Evolutionary conservation across 2,113 vertebrate genomes (phyloP).

Genomic region (Paracanthobrama guichenoti): DNA sequence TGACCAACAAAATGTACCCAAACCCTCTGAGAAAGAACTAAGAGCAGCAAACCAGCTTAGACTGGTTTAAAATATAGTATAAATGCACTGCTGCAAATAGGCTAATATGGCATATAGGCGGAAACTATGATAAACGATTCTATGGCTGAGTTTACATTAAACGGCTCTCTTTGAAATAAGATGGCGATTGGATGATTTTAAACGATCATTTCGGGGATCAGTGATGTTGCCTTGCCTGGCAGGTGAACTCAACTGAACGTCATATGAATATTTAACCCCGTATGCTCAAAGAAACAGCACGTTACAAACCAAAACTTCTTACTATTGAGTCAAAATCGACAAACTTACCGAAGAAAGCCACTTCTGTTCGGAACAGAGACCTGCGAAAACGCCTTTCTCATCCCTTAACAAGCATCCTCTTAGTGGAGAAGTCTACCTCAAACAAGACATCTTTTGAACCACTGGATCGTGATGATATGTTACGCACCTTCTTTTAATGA

Average conservation of each 20-base stretch:
- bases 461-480: neutral
- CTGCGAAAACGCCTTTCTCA: constrained; percentile 77
- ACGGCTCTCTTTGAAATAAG: too few relatives aligned
- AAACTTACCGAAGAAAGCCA: constrained; percentile 56
- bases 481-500: neutral
- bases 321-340: neutral
- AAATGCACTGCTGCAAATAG: neutral
- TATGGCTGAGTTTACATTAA: neutral
- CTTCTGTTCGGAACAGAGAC: constrained; percentile 75
- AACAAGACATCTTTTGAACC: neutral
- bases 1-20: neutral
- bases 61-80: neutral
- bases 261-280: neutral
- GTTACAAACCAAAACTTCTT: neutral
- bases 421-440: neutral
- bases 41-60: neutral
- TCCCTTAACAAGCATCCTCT: constrained; percentile 38
- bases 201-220: neutral
- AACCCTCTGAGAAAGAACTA: neutral
- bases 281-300: neutral
- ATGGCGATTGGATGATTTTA: neutral
- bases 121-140: neutral
- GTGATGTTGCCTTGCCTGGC: neutral
- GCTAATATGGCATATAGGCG: neutral
- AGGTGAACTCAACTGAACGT: neutral